Evolutionary conservation across 2,797 vertebrate genomes (phyloP).

Genomic region (Helostoma temminkii): DNA sequence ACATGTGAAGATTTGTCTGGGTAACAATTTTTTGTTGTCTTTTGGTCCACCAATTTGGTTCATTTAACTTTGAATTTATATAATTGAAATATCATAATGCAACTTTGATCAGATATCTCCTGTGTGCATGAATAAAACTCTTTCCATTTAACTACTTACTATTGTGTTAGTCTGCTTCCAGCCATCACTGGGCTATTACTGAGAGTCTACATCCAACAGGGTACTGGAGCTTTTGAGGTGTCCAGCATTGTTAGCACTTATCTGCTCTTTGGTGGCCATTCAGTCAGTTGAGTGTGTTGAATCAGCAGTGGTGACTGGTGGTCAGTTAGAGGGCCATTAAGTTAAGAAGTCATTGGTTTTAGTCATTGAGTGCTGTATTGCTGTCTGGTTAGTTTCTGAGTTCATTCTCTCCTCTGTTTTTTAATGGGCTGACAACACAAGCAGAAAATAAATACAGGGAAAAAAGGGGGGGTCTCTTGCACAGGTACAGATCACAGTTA

Average conservation of each 20-base stretch:
- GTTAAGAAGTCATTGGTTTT: neutral
- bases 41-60: neutral
- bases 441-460: too few relatives aligned
- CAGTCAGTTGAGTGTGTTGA: neutral
- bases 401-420: neutral
- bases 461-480: too few relatives aligned
- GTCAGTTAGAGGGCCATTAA: neutral
- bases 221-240: neutral
- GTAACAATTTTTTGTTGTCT: neutral
- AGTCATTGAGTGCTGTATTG: neutral
- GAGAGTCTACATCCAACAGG: neutral
- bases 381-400: neutral
- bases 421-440: neutral
- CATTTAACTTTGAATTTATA: neutral
- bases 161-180: accelerated
- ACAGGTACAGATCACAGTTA: neutral
- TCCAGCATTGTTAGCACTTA: neutral
- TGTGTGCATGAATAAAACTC: neutral
- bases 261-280: neutral
- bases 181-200: neutral
- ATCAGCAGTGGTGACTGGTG: neutral
- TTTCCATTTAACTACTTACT: neutral
- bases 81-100: neutral
- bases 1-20: conserved; percentile 6
- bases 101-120: neutral